phyloP scores from a whole-genome alignment of 2,888 invertebrate species.

The Noctua janthe region DNA sequence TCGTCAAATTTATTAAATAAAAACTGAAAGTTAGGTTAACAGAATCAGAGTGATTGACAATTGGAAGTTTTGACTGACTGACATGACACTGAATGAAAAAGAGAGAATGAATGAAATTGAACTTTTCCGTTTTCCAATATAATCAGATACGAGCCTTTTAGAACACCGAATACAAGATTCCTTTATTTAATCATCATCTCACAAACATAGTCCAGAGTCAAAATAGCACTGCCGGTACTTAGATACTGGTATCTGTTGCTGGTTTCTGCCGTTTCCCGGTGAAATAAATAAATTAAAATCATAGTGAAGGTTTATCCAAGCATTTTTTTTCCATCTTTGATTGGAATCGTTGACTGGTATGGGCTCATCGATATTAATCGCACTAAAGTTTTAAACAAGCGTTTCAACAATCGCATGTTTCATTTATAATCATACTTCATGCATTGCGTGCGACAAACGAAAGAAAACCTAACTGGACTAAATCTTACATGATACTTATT shows the following conservation, averaged over 20 bases:
- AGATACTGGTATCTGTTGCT: too few species aligned
- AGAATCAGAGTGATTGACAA: conserved; percentile 35
- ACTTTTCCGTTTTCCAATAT: neutral
- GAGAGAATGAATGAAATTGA: neutral
- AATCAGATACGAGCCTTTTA: conserved; percentile 13
- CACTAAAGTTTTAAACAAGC: too few species aligned
- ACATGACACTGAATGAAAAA: neutral
- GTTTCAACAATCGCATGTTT: too few species aligned
- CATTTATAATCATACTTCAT: too few species aligned
- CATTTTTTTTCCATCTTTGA: neutral
- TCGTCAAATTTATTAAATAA: conserved; percentile 49
- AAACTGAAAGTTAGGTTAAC: conserved; percentile 58
- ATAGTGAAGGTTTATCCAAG: neutral
- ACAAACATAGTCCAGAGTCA: neutral
- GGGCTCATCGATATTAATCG: too few species aligned
- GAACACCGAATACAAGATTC: neutral
- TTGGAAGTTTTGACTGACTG: conserved; percentile 32
- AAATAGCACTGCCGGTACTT: neutral
- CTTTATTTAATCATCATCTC: neutral
- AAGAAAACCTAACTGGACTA: too few species aligned
- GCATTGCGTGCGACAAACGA: too few species aligned
- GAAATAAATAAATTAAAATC: neutral
- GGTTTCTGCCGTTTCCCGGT: neutral
- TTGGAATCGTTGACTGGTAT: too few species aligned
- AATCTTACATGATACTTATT: too few species aligned